Base-by-base conservation (phyloP, 1,140 invertebrate species). In the Maconellicoccus hirsutus region DNA sequence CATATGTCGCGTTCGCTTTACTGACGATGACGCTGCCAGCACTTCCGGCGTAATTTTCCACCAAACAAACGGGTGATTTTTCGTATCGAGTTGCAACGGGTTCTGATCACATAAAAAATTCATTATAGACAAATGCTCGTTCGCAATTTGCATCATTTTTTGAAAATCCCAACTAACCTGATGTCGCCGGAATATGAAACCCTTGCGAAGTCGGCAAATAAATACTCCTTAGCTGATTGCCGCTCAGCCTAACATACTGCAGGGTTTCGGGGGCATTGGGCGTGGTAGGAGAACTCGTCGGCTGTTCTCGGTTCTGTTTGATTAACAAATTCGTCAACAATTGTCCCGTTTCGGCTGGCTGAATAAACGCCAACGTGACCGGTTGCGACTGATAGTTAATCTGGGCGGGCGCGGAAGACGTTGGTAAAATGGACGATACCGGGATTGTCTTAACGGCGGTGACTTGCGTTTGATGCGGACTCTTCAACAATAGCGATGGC, bases 351-450 rank as follows among this genome's bases (percentile, higher is more conserved):
- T 72, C 72, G n/a, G 29, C 70, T 23, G 72, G 39, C 33, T 72
- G 70, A 21, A 71, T 16, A 63, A 72, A 70, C 0, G 72, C 72
- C 1, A 72, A 72, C 27, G 72, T 72, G n/a, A 72, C 33, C 1
- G 72, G 42, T 69, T 66, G 72, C 19, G 70, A 70, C 27, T 69
- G 59, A 66, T 52, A 70, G 4, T 69, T 66, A 23, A 66, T 26
- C 6, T 66, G 61, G 16, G 61, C 10, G 14, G 10, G 12, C 2
- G 12, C 25, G 21, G 61, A 23, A 4, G 61, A 23, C 25, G 61
- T 66, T 8, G 8, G 61, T 26, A 66, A 25, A 8, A 66, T 23
- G 7, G 61, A 26, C 19, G 61, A 52, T 16, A 14, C 42, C 42
- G 42, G 22, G 25, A 66, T 66, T 2, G 61, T 66, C 16, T 66